These are phyloP conservation scores for Strix aluco DNA, from an alignment of 2,113 vertebrate genomes.

Conservation along the genomic window DNA sequence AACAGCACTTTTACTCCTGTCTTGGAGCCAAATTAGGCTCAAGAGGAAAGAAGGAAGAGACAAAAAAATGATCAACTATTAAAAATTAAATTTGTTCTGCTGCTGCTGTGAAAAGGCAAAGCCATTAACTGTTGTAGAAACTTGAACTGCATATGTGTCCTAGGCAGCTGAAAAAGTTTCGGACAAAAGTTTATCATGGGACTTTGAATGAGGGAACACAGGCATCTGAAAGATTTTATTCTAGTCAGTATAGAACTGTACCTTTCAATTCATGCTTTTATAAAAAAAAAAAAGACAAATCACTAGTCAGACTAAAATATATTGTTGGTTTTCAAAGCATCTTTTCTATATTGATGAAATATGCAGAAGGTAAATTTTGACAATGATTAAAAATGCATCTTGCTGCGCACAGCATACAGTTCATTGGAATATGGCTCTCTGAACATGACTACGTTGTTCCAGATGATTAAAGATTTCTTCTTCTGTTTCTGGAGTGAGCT, in stretches of 20 bases:
- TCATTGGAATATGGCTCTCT: slow-evolving; percentile 76
- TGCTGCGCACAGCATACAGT: neutral
- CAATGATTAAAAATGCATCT: slow-evolving; percentile 8
- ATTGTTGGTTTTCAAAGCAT: neutral
- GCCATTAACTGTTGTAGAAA: neutral
- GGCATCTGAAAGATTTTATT: slow-evolving; percentile 47
- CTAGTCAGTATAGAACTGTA: neutral
- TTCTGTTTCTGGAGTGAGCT: slow-evolving; percentile 74
- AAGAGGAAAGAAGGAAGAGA: neutral
- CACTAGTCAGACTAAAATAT: neutral
- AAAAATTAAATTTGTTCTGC: neutral
- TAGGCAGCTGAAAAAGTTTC: neutral
- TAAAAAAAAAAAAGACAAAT: neutral
- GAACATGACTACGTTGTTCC: slow-evolving; percentile 22
- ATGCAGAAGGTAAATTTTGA: neutral
- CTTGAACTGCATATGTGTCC: neutral
- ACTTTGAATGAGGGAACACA: neutral
- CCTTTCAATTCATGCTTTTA: neutral
- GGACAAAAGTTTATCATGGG: neutral
- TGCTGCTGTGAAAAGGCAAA: neutral
- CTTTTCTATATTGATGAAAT: neutral
- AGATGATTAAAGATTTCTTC: slow-evolving; percentile 70
- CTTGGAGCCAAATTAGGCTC: neutral
- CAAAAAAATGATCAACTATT: neutral
- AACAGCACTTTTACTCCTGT: neutral